Evolutionary conservation across 2,797 vertebrate species (phyloP), one percentile per base, ranked within the genome.

Genomic region (Leptodactylus fallax): DNA sequence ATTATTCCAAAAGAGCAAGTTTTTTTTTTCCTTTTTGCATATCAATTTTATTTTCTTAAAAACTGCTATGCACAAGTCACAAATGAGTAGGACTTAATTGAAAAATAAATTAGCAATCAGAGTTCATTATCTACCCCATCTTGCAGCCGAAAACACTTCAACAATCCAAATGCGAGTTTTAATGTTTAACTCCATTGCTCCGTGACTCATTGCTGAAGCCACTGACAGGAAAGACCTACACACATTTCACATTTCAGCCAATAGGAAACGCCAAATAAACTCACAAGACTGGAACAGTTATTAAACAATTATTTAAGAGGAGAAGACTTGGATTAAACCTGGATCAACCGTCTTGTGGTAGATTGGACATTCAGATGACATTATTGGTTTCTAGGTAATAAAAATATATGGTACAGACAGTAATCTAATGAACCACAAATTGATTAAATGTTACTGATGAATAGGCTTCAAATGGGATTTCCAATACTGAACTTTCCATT

Each of bases 51-150:
- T 83, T 89, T 89, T 89, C 88, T 89, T 89, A 89, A 86, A 89
- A 89, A 86, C 84, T 82, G 84, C 79, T 86, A 83, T 51, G 79
- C 88, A 86, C 79, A 83, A 89, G 88, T 86, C 84, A 89, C 84
- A 89, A 86, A 89, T 86, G 88, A 89, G 88, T 86, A 85, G 88
- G 84, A 89, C 83, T 86, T 89, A 89, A 89, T 86, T 86, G 88
- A 89, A 89, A 88, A 89, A 89, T 89, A 89, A 89, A 89, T 89
- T 89, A 86, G 88, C 88, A 89, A 89, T 89, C 88, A 89, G 83
- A 89, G 87, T 86, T 89, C 87, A 86, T 89, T 89, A 89, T 89
- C 79, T 86, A 89, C 84, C 79, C 79, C 77, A 89, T 83, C 84
- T 78, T 82, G 61, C 71, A 86, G 79, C 79, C 84, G 69, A 85